These are phyloP conservation scores for Chironomus riparius DNA, from an alignment of 2,888 invertebrate species.

Conservation along the genomic window DNA sequence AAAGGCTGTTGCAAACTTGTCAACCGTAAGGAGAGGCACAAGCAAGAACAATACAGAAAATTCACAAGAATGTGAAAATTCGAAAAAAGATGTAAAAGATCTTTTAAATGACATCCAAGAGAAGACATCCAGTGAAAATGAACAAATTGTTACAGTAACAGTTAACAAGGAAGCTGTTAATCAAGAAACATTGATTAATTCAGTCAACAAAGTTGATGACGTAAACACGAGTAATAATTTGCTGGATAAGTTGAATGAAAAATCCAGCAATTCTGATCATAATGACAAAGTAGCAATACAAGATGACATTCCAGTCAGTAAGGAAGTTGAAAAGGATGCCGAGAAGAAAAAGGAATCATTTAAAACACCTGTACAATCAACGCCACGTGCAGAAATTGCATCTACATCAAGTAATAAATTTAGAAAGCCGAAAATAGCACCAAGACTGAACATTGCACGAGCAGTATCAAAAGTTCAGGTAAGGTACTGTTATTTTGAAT, in stretches of 20 bases:
- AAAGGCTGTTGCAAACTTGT: constrained; percentile 6
- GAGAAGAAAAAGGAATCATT: neutral
- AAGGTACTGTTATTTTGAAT: no score
- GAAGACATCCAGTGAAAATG: no score
- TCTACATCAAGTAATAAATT: neutral
- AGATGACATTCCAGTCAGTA: neutral
- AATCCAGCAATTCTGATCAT: neutral
- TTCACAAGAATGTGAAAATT: neutral
- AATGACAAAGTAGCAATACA: neutral
- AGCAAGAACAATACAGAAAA: neutral
- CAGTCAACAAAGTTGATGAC: neutral
- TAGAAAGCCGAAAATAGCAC: neutral
- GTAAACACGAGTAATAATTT: neutral
- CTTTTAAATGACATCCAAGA: neutral
- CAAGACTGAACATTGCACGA: neutral
- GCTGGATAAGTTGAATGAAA: neutral
- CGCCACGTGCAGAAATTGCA: neutral
- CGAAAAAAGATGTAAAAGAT: neutral
- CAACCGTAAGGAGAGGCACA: neutral
- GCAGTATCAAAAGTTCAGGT: neutral
- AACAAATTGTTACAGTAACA: no score
- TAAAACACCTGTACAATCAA: neutral
- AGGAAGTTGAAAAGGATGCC: neutral
- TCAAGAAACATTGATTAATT: neutral
- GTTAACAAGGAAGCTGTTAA: neutral